Percentiles rank a stretch among this genome's conserved stretches.
Conservation (phyloP, 2,888 invertebrate species). For the Clunio marinus region DNA sequence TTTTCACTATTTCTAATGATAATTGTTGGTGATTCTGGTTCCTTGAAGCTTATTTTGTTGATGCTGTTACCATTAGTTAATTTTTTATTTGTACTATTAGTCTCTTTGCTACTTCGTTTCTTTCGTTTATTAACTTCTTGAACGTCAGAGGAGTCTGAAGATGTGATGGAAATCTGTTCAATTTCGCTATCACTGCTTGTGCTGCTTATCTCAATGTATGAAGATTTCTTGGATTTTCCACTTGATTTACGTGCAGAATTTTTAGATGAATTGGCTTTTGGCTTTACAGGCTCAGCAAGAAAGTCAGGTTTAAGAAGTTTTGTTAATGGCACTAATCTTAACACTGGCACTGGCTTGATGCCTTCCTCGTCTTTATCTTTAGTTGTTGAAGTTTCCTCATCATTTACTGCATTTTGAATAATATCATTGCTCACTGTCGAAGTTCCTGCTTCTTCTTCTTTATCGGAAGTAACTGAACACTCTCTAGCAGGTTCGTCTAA, state of each 20-base stretch:
- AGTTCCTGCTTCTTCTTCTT: not conserved
- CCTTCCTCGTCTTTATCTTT: not conserved
- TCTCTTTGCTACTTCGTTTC: not conserved
- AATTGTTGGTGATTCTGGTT: not conserved
- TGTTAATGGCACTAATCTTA: slow-evolving; percentile 27
- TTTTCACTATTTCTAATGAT: not conserved
- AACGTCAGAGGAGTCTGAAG: not conserved
- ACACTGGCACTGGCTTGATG: not conserved
- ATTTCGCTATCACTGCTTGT: slow-evolving; percentile 7
- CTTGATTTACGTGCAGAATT: not conserved
- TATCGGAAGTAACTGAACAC: too few species aligned
- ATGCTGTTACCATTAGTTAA: not conserved
- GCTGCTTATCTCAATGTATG: slow-evolving; percentile 34
- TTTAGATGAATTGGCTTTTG: not conserved
- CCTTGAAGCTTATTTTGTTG: not conserved
- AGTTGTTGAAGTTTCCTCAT: not conserved
- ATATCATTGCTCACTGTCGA: not conserved
- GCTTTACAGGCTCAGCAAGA: not conserved
- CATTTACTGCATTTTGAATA: too few species aligned
- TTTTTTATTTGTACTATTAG: slow-evolving; percentile 20
- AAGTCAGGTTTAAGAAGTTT: slow-evolving; percentile 22
- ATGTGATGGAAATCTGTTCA: not conserved
- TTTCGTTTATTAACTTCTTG: not conserved
- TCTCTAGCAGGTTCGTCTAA: too few species aligned
- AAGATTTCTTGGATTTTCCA: not conserved